Base-by-base conservation (phyloP, 2,113 vertebrate species). In the Paradoxurus hermaphroditus region DNA sequence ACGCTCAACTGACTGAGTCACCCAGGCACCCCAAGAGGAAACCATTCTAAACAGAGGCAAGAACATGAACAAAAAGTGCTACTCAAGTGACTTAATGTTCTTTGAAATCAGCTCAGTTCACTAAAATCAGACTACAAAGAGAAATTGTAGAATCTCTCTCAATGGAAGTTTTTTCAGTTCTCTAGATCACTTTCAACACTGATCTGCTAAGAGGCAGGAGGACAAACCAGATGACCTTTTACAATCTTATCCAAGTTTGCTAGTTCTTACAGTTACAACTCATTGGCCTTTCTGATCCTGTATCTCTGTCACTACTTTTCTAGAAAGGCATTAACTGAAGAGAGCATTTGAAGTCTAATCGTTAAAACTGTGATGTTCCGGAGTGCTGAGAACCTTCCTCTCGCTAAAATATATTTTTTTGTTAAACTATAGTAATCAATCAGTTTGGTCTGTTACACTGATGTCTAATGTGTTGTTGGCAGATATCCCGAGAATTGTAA, bases 21-120 rank as follows among this genome's bases (percentile, higher is more conserved):
- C 56, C 56, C 56, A 59, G 56, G 56, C 8, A 7, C 56, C 56
- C 56, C 7, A 3, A 59, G 21, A 59, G 8, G 56, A 59, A 59
- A 59, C 56, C 21, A 23, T 59, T 59, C 56, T 59, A 59, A 8
- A 46, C 19, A 89, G 31, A 19, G 4, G 7, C 81, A 67, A 53
- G 31, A 81, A 68, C 49, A 70, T 51, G 63, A 93, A 62, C 46
- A 85, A 85, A 89, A 92, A 79, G 78, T 13, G 4, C 46, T 53
- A 78, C 34, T 68, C 84, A 96, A 77, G 18, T 86, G 86, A 97
- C 19, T 41, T 86, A 72, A 56, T 63, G 44, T n/a, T 86, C 68
- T 72, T 79, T 65, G 16, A 95, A 91, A 90, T 93, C 49, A 86
- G 25, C n/a, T 90, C 36, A 86, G 15, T 82, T 82, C 2, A 53